A percentile compares a stretch with the other conserved stretches of the same genome.
These are phyloP conservation scores for Drosophila anomalipes DNA, from an alignment of 2,888 invertebrate genomes.

Conservation along the genomic window DNA sequence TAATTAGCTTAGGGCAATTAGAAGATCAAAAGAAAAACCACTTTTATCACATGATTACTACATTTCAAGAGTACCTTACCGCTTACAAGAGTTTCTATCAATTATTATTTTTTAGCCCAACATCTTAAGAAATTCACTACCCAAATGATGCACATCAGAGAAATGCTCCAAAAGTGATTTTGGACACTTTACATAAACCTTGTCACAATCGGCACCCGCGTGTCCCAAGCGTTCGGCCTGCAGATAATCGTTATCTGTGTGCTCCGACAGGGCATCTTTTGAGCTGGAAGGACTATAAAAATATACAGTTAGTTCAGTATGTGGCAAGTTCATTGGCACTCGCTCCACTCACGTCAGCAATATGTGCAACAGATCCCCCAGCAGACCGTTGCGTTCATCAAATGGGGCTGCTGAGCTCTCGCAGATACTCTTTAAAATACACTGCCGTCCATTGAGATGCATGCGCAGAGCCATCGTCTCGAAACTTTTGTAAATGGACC, in stretches of 20 bases:
- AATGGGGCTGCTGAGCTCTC: slow-evolving; percentile 90
- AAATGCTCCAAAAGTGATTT: slow-evolving; percentile 82
- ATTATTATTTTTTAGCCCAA: slow-evolving; percentile 33
- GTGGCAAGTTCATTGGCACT: neutral
- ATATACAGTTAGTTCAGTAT: neutral
- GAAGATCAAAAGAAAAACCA: neutral
- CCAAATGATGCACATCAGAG: slow-evolving; percentile 70
- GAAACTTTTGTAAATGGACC: slow-evolving; percentile 80
- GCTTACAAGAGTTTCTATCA: neutral
- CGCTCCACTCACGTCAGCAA: slow-evolving; percentile 89
- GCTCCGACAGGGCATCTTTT: slow-evolving; percentile 87
- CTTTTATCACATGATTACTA: neutral
- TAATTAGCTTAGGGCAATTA: neutral
- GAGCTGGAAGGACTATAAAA: slow-evolving; percentile 89
- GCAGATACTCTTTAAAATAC: slow-evolving; percentile 91
- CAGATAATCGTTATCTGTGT: slow-evolving; percentile 90
- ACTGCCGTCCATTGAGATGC: slow-evolving; percentile 89
- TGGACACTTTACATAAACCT: slow-evolving; percentile 78
- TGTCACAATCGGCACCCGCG: slow-evolving; percentile 79
- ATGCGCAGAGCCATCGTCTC: slow-evolving; percentile 85
- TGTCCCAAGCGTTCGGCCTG: slow-evolving; percentile 90
- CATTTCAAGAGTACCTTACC: neutral
- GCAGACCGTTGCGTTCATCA: slow-evolving; percentile 89
- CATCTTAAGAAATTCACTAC: slow-evolving; percentile 56
- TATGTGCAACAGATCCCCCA: slow-evolving; percentile 91